These are phyloP conservation scores for Halictus quadricinctus DNA, from an alignment of 2,888 invertebrate genomes.

Conservation along the genomic window DNA sequence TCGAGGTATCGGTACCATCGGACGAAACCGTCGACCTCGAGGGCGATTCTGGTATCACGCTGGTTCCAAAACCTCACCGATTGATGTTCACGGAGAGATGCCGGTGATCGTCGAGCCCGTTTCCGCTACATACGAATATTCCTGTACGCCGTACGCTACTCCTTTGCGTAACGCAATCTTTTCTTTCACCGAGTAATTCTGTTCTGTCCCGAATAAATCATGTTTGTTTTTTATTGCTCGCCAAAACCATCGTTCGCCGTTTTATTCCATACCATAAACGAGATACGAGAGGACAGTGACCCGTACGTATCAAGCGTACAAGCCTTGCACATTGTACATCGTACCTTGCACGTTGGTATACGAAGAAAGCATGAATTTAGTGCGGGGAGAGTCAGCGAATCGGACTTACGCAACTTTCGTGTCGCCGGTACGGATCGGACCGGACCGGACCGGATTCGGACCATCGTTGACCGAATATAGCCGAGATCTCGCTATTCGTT, in stretches of 20 bases:
- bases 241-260: background rate
- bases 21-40: slow-evolving; percentile 84
- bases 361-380: background rate
- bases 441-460: background rate
- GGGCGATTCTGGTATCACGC: slow-evolving; percentile 90
- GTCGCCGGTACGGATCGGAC: background rate
- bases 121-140: background rate
- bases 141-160: background rate
- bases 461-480: background rate
- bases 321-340: background rate
- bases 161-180: background rate
- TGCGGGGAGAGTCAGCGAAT: slow-evolving; percentile 1
- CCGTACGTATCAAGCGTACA: background rate
- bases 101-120: background rate
- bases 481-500: background rate
- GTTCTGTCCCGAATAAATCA: background rate
- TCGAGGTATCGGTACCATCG: slow-evolving; percentile 81
- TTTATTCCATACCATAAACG: background rate
- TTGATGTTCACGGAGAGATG: slow-evolving; percentile 80
- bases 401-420: slow-evolving; percentile 4
- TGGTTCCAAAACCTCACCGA: slow-evolving; percentile 86
- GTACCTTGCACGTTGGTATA: background rate
- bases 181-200: background rate
- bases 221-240: background rate
- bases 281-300: background rate